These are phyloP conservation scores for Coleophora deauratella DNA, from an alignment of 2,888 invertebrate species.

Conservation along the genomic window DNA sequence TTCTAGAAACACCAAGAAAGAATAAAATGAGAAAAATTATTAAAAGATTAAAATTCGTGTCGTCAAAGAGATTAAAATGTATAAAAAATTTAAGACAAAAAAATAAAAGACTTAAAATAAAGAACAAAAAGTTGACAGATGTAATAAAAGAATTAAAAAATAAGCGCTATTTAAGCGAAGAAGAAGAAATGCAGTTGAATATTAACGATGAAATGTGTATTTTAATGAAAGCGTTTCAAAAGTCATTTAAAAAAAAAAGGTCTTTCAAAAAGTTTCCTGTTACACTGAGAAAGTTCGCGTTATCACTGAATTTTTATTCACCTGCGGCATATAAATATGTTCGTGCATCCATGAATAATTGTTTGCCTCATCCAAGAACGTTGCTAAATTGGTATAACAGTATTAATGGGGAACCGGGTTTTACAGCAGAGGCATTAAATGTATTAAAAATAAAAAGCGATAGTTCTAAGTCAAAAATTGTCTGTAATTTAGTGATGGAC, in stretches of 20 bases:
- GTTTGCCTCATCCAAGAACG: slow-evolving; percentile 10
- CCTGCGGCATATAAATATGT: slow-evolving; percentile 11
- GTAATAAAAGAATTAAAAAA: not conserved
- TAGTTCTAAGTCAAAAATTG: not conserved
- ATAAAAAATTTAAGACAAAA: slow-evolving; percentile 3
- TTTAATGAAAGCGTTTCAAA: not conserved
- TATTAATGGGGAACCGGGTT: slow-evolving; percentile 10
- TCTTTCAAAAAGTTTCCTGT: slow-evolving; percentile 3
- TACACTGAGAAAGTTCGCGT: slow-evolving; percentile 7
- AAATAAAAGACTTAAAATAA: slow-evolving; percentile 3
- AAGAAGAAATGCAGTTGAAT: slow-evolving; percentile 6
- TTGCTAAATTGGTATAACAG: slow-evolving; percentile 9
- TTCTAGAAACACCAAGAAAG: slow-evolving; percentile 7
- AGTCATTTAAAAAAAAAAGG: slow-evolving; percentile 1
- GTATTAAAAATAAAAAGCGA: slow-evolving; percentile 1
- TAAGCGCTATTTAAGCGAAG: slow-evolving; percentile 3
- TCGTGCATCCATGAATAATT: slow-evolving; percentile 3
- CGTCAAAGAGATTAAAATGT: slow-evolving; percentile 1
- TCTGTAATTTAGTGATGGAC: not conserved
- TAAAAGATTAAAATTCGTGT: slow-evolving; percentile 3
- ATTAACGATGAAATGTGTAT: not conserved
- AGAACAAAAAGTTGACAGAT: slow-evolving; percentile 3
- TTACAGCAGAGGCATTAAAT: slow-evolving; percentile 10
- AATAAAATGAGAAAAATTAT: slow-evolving; percentile 8
- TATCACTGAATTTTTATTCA: slow-evolving; percentile 7